These are phyloP conservation scores for Heterotis niloticus DNA, from an alignment of 2,113 vertebrate genomes.

Conservation along the genomic window DNA sequence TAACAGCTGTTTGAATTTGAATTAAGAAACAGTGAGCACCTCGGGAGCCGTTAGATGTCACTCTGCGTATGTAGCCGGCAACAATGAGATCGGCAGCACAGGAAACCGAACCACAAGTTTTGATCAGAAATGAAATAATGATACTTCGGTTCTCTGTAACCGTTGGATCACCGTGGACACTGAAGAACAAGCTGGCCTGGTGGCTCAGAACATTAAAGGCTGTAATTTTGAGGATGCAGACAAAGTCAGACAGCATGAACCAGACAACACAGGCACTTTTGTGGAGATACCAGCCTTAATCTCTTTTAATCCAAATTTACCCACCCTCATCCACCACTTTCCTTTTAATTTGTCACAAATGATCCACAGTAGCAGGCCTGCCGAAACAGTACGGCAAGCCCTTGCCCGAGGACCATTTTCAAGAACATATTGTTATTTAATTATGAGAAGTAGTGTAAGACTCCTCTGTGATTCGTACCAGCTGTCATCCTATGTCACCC, in stretches of 20 bases:
- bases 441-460: constrained; percentile 30
- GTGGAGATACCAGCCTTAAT: not conserved
- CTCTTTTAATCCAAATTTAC: not conserved
- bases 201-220: too few species aligned
- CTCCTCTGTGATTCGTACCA: constrained; percentile 36
- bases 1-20: constrained; percentile 7
- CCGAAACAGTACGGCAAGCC: not conserved
- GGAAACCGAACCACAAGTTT: not conserved
- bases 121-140: too few species aligned
- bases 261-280: not conserved
- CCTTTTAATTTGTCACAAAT: not conserved
- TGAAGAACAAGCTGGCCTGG: too few species aligned
- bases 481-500: constrained; percentile 28
- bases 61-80: not conserved
- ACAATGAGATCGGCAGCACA: not conserved
- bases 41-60: not conserved
- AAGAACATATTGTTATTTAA: constrained; percentile 32
- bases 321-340: too few species aligned
- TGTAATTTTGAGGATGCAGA: not conserved
- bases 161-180: too few species aligned
- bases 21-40: constrained; percentile 6
- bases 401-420: constrained; percentile 18
- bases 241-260: not conserved
- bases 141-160: too few species aligned
- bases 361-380: not conserved